phyloP scores from a whole-genome alignment of 2,888 invertebrate genomes.

The Patella depressa region DNA sequence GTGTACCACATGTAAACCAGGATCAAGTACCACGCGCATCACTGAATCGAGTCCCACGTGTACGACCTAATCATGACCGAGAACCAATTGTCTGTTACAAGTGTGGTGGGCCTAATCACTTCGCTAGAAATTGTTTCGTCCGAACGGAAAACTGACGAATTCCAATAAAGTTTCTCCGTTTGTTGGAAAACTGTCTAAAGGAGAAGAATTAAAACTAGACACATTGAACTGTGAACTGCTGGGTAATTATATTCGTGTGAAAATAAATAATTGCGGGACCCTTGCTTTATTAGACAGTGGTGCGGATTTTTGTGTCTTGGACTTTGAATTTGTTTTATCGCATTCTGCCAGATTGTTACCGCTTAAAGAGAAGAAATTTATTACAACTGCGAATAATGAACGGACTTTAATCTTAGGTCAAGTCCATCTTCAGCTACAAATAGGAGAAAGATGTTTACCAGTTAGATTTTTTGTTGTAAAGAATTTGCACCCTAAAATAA shows the following conservation, averaged over 20 bases:
- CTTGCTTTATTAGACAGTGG: conserved; percentile 10
- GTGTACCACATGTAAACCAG: too few species aligned
- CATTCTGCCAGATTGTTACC: not conserved
- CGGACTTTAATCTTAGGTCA: too few species aligned
- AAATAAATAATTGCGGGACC: not conserved
- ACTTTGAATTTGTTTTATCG: not conserved
- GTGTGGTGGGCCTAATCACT: not conserved
- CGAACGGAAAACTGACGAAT: not conserved
- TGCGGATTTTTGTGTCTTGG: conserved; percentile 5
- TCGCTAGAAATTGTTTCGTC: not conserved
- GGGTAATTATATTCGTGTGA: not conserved
- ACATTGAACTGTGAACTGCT: not conserved
- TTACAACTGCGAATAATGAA: conserved; percentile 14
- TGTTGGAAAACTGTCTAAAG: too few species aligned
- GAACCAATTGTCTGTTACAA: not conserved
- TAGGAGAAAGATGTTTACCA: too few species aligned
- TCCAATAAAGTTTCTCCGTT: not conserved
- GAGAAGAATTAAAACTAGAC: too few species aligned
- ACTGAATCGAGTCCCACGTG: too few species aligned
- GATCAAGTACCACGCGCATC: too few species aligned
- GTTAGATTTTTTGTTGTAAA: too few species aligned
- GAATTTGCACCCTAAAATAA: too few species aligned
- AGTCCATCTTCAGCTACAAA: too few species aligned
- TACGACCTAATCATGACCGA: too few species aligned
- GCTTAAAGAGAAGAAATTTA: not conserved